These are phyloP conservation scores for Drosophila ohnishii DNA, from an alignment of 1,140 invertebrate species.

Conservation along the genomic window DNA sequence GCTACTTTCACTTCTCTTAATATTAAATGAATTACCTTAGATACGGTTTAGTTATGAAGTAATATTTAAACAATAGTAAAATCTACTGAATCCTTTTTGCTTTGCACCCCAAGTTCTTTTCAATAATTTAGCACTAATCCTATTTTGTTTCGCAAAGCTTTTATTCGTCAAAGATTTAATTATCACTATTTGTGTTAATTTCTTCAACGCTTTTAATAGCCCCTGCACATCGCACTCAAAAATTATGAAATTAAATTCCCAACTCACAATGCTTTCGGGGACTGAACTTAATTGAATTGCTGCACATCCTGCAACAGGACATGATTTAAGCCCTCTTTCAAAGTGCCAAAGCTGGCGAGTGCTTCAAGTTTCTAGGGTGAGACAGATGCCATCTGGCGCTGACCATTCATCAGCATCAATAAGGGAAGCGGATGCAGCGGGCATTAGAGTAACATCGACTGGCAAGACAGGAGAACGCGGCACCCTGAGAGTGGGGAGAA, in stretches of 20 bases:
- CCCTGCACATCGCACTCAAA: neutral
- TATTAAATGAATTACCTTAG: neutral
- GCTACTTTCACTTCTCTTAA: neutral
- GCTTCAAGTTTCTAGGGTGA: conserved; percentile 11
- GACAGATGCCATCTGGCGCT: conserved; percentile 27
- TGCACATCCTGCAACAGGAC: conserved; percentile 5
- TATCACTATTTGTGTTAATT: neutral
- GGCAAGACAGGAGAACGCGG: conserved; percentile 6
- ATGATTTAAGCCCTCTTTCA: neutral
- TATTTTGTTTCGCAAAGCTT: neutral
- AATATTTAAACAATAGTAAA: too few relatives aligned
- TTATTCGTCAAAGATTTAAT: neutral
- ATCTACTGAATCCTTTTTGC: too few relatives aligned
- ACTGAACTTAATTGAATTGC: conserved; percentile 12
- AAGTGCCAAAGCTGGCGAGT: conserved; percentile 18
- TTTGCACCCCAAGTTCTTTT: too few relatives aligned
- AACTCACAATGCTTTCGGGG: neutral
- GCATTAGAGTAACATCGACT: conserved; percentile 19
- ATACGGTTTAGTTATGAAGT: too few relatives aligned
- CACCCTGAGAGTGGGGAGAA: conserved; percentile 30
- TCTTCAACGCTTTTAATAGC: neutral
- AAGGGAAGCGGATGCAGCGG: conserved; percentile 11
- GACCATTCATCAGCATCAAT: conserved; percentile 41
- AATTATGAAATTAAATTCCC: neutral
- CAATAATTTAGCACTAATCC: neutral